Evolutionary conservation across 2,888 invertebrate genomes (phyloP), one percentile per base, ranked within the genome.

Genomic region (Acanthosepion lycidas): DNA sequence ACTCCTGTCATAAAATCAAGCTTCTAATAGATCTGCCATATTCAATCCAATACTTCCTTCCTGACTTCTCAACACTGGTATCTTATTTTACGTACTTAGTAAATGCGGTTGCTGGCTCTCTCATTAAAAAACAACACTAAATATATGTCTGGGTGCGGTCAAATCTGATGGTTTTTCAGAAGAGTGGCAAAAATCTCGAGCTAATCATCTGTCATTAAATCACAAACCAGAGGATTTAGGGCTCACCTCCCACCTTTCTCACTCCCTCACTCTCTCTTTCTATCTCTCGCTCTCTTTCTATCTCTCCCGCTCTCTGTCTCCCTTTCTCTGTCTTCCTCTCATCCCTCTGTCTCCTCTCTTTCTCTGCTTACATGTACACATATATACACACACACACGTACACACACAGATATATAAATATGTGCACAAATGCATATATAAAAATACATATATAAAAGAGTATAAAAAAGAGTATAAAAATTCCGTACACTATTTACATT

Each of bases 11-110:
- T 64, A 64, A 64, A 64, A 28, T 28, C 78, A n/a, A n/a, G n/a
- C 78, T 8, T 78, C n/a, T 78, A 78, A 78, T 78, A 78, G 78
- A 78, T 78, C 78, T 78, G 78, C n/a, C 78, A 78, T 78, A 78
- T 78, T 78, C 78, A 28, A 78, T 78, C 78, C 78, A 78, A 78
- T 78, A 78, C 78, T 78, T 78, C 78, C 78, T 78, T 78, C n/a
- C 78, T 78, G 78, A 78, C 78, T 78, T 8, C 78, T 78, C n/a
- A 78, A 78, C 28, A 78, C n/a, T 78, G 9, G n/a, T 6, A 78
- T 78, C 59, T 59, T 59, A 26, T 23, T 59, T 59, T 59, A 59
- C 59, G 23, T 59, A 59, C 59, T 59, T 59, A 78, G n/a, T 78
- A 78, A 78, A 15, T 8, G n/a, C 78, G 42, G 4, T 78, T 18